Evolutionary conservation across 2,797 vertebrate species (phyloP).

Genomic region (Mastacembelus armatus): DNA sequence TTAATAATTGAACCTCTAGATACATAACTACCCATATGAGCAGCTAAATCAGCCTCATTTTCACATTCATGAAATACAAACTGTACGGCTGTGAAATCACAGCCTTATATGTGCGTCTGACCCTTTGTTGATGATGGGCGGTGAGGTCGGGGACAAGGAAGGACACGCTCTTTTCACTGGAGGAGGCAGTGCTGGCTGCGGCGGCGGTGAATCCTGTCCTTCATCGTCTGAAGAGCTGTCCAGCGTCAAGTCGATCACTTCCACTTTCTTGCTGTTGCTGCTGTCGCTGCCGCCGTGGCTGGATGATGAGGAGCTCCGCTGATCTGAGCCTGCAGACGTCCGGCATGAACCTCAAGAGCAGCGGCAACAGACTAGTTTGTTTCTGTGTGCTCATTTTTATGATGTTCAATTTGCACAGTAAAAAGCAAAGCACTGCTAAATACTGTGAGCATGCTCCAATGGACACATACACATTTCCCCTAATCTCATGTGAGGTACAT

Average conservation of each 20-base stretch:
- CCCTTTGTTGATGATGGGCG: constrained; percentile 92
- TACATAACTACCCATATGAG: constrained; percentile 8
- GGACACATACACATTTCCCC: not conserved
- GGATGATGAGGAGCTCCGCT: constrained; percentile 84
- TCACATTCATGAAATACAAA: constrained; percentile 29
- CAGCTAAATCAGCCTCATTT: constrained; percentile 26
- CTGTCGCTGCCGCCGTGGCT: constrained; percentile 63
- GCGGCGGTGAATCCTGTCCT: constrained; percentile 87
- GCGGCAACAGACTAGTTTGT: not conserved
- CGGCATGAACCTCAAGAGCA: constrained; percentile 82
- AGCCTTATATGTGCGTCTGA: constrained; percentile 69
- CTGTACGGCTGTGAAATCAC: not conserved
- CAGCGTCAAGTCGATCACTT: constrained; percentile 96
- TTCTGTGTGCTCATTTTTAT: not conserved
- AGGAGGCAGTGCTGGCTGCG: constrained; percentile 69
- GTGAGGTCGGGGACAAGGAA: constrained; percentile 92
- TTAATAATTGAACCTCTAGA: constrained; percentile 34
- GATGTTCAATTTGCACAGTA: not conserved
- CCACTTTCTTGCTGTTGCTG: constrained; percentile 89
- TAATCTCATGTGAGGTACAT: constrained; percentile 8
- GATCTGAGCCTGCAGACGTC: constrained; percentile 86
- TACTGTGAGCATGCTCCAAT: not conserved
- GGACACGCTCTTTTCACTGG: constrained; percentile 92
- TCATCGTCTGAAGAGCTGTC: constrained; percentile 98
- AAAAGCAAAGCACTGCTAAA: constrained; percentile 4